Evolutionary conservation across 2,888 invertebrate species (phyloP), one percentile per base, ranked within the genome.

Genomic region (Phalangium opilio): DNA sequence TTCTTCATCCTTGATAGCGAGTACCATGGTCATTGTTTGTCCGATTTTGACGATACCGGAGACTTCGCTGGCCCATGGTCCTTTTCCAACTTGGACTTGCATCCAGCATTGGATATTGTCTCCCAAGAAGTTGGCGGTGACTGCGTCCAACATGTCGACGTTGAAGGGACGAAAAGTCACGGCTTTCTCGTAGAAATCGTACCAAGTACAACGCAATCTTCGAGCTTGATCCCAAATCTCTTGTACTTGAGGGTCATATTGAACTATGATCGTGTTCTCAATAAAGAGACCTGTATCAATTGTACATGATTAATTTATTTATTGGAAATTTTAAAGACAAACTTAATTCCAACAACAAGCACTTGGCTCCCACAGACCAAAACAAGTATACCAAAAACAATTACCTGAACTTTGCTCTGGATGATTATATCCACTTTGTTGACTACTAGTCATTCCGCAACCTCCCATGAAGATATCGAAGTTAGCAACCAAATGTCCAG

Each of bases 21-120:
- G 71, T 11, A 90, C 90, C 90, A 90, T 90, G 11, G 90, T 90
- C 90, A 90, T 90, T 0, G 90, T 90, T 65, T 90, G 90, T 19
- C 90, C 90, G 57, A 90, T 90, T 70, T 90, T 90, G 10, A 90
- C 90, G 61, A 90, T 87, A 46, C 90, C 90, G 1, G 87, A 87
- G 32, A 90, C 90, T 69, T 90, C 90, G 12, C 86, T 86, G n/a
- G 90, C 90, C 90, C 90, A 90, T 1, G 90, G 90, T 56, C 90
- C 90, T 65, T 90, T 90, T 47, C 90, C 90, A 41, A 89, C 89
- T 69, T 90, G 90, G 60, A 90, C 90, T 68, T 90, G 90, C 90
- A 90, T 90, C 90, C 90, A 90, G 69, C 90, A 90, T 65, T 90
- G 89, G 59, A 90, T 71, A 70, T 90, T 90, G 68, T 90, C 90